phyloP scores from a whole-genome alignment of 2,888 invertebrate genomes.

The Zygaena filipendulae region DNA sequence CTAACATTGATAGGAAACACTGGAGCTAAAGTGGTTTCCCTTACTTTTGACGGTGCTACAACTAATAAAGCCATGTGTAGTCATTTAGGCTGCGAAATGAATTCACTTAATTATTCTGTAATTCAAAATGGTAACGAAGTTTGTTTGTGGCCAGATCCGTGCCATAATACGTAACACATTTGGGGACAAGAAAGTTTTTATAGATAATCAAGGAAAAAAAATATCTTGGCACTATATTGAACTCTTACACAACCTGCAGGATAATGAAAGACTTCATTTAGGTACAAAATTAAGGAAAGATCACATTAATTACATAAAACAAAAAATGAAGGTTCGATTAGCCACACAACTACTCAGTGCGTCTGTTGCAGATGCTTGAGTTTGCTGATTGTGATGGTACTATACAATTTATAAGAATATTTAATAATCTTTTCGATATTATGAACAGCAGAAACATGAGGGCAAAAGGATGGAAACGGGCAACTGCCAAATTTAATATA shows the following conservation, averaged over 20 bases:
- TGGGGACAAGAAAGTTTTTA: constrained; percentile 3
- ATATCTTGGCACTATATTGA: neutral
- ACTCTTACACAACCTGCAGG: constrained; percentile 3
- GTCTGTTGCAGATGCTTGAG: constrained; percentile 8
- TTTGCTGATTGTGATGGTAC: constrained; percentile 2
- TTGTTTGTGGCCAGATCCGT: constrained; percentile 12
- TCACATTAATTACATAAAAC: constrained; percentile 4
- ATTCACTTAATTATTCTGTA: neutral
- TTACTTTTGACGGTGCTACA: constrained; percentile 5
- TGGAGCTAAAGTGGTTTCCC: constrained; percentile 5
- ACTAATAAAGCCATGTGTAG: constrained; percentile 11
- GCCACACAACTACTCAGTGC: constrained; percentile 7
- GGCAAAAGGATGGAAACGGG: constrained; percentile 2
- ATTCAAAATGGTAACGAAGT: neutral
- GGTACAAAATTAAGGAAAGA: constrained; percentile 4
- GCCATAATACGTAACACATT: constrained; percentile 11
- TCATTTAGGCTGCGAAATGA: neutral
- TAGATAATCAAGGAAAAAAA: neutral
- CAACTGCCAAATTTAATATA: neutral
- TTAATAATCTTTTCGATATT: constrained; percentile 4
- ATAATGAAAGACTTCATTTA: constrained; percentile 6
- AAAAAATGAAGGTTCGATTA: constrained; percentile 8
- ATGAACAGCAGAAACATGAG: constrained; percentile 4
- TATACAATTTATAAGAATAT: constrained; percentile 1
- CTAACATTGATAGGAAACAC: constrained; percentile 4